phyloP scores from a whole-genome alignment of 2,797 vertebrate genomes.

The Sitta carolinensis region DNA sequence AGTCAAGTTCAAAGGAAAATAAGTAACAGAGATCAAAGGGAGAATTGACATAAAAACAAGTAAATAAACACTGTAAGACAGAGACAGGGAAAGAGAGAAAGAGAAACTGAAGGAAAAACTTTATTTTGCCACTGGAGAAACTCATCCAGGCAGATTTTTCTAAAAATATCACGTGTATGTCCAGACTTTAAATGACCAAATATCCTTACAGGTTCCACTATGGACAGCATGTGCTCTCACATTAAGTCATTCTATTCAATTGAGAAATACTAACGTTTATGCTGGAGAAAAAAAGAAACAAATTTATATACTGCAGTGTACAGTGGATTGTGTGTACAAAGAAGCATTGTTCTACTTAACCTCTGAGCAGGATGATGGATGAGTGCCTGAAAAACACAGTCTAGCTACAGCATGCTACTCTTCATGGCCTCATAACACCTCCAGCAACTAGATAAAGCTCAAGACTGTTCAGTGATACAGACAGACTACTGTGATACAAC shows the following conservation, averaged over 20 bases:
- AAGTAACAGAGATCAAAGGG: neutral
- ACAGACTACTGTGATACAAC: neutral
- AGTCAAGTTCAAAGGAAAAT: neutral
- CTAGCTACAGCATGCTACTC: accelerated
- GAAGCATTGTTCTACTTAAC: neutral
- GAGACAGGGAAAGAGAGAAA: accelerated
- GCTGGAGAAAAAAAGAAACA: neutral
- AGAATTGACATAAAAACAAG: neutral
- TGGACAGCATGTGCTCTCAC: neutral
- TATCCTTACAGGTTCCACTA: neutral
- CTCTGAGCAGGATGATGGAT: neutral
- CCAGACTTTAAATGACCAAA: neutral
- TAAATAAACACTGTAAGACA: neutral
- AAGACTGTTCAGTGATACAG: neutral
- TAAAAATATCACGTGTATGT: neutral
- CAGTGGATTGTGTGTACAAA: neutral
- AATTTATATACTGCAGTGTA: neutral
- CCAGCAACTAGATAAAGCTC: neutral
- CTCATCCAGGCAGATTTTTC: neutral
- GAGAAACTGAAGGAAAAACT: neutral
- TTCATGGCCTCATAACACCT: neutral
- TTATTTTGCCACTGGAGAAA: neutral
- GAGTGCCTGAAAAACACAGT: neutral
- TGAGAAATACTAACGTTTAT: neutral
- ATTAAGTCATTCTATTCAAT: neutral